Conservation (phyloP, 2,113 vertebrate species). For the Camelus dromedarius region DNA sequence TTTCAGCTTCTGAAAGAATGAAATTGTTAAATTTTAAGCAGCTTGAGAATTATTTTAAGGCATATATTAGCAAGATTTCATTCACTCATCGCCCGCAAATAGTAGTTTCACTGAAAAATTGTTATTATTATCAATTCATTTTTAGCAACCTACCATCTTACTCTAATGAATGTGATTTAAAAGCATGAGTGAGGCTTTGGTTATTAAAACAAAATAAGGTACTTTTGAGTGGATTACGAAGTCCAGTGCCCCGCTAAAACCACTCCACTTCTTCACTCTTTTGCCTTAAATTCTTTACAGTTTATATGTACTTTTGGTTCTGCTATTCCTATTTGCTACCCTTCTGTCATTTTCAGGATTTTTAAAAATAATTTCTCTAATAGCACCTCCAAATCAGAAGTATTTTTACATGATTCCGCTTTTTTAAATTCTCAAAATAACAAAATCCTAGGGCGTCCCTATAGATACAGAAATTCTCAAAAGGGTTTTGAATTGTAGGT, state of each 20-base stretch:
- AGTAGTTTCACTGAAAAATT: constrained; percentile 63
- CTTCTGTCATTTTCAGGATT: constrained; percentile 34
- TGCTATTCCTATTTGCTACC: background rate
- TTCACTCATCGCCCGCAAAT: constrained; percentile 55
- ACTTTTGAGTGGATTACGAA: constrained; percentile 13
- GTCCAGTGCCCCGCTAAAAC: background rate
- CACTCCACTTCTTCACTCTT: background rate
- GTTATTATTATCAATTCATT: constrained; percentile 66
- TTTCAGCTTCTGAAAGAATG: constrained; percentile 58
- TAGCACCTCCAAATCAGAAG: constrained; percentile 1
- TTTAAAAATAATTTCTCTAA: constrained; percentile 25
- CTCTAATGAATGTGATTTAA: constrained; percentile 51
- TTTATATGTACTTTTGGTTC: background rate
- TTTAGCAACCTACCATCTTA: constrained; percentile 53
- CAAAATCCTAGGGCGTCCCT: background rate
- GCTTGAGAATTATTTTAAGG: constrained; percentile 68
- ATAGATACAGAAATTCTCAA: background rate
- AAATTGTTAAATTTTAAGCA: constrained; percentile 66
- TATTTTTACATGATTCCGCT: constrained; percentile 12
- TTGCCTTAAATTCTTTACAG: background rate
- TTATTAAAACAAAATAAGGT: constrained; percentile 52
- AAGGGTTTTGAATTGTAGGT: background rate
- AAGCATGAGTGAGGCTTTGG: constrained; percentile 50
- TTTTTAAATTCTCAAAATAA: constrained; percentile 49
- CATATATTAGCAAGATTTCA: constrained; percentile 64